Evolutionary conservation across 2,888 invertebrate species (phyloP).

Genomic region (Aphodius sticticus): DNA sequence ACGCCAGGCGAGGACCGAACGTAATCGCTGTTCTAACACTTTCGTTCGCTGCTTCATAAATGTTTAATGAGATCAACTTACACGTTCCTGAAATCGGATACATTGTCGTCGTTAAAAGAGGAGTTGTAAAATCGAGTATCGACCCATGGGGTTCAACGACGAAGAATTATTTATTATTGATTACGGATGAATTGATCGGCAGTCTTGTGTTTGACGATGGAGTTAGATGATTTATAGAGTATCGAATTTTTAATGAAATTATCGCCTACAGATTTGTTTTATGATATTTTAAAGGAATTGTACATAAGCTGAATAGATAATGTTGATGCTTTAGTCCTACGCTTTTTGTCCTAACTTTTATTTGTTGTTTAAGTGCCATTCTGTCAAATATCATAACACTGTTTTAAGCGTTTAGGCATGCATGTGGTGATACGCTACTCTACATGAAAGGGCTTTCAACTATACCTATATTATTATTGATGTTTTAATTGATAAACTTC

Average conservation of each 20-base stretch:
- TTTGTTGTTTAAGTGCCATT: too few species aligned
- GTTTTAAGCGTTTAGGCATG: too few species aligned
- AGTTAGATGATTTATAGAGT: not conserved
- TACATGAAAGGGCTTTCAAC: too few species aligned
- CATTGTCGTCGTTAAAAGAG: not conserved
- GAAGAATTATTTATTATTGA: not conserved
- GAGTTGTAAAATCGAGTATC: not conserved
- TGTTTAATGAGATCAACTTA: slow-evolving; percentile 4
- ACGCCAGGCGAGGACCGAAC: not conserved
- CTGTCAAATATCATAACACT: too few species aligned
- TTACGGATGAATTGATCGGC: not conserved
- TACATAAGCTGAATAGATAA: too few species aligned
- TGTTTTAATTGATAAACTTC: too few species aligned
- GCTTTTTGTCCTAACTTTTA: too few species aligned
- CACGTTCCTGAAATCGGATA: slow-evolving; percentile 4
- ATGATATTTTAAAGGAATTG: too few species aligned
- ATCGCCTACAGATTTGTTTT: too few species aligned
- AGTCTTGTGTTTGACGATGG: not conserved
- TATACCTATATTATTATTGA: too few species aligned
- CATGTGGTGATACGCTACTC: too few species aligned
- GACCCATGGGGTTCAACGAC: not conserved
- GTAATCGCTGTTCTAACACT: not conserved
- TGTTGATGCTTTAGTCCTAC: too few species aligned
- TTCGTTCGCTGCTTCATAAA: not conserved
- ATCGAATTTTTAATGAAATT: not conserved